A percentile compares a stretch with the other conserved stretches of the same genome.
Evolutionary conservation across 2,888 invertebrate species (phyloP).

Genomic region (Rutpela maculata): DNA sequence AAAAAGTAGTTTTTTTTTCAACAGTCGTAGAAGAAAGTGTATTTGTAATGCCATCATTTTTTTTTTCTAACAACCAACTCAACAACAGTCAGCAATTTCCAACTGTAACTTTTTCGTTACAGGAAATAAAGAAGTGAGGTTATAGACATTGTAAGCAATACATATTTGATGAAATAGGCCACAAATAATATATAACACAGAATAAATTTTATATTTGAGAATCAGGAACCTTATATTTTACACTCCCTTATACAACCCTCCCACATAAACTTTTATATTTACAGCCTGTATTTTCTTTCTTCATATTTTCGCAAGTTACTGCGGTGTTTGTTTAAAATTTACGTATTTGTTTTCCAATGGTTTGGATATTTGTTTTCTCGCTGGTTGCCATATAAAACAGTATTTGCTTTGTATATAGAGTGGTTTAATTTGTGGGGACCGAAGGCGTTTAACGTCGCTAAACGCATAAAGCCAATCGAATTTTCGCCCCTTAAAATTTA

Average conservation of each 20-base stretch:
- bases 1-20: too few relatives aligned
- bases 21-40: too few relatives aligned
- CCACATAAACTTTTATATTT: background rate
- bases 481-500: too few relatives aligned
- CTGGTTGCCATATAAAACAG: slow-evolving; percentile 2
- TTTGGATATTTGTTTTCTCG: background rate
- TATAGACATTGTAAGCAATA: background rate
- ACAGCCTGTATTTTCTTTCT: slow-evolving; percentile 2
- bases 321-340: background rate
- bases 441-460: too few relatives aligned
- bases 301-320: background rate
- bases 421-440: too few relatives aligned
- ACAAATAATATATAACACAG: background rate
- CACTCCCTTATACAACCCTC: background rate
- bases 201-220: slow-evolving; percentile 2
- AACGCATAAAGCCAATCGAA: too few relatives aligned
- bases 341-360: background rate
- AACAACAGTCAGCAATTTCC: background rate
- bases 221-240: background rate
- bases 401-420: background rate
- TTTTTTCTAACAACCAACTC: too few relatives aligned
- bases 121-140: background rate
- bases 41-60: too few relatives aligned
- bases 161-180: background rate
- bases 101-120: background rate